Evolutionary conservation across 2,888 invertebrate species (phyloP).

Genomic region (Baronia brevicornis): DNA sequence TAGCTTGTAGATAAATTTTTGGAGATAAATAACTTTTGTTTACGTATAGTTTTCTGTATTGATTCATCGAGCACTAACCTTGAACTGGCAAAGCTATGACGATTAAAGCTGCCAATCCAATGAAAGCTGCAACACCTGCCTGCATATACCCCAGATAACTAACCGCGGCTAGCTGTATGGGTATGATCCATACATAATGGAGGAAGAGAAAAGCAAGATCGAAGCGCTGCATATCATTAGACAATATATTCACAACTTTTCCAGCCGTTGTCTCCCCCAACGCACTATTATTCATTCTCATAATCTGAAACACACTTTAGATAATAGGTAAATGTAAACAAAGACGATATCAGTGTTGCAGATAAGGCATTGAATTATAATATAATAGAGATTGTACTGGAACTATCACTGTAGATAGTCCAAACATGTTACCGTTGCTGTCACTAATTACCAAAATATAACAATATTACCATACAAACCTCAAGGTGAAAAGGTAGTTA

Average conservation of each 20-base stretch:
- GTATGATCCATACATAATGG: slow-evolving; percentile 89
- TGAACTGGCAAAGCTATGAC: slow-evolving; percentile 85
- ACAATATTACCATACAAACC: too few relatives aligned
- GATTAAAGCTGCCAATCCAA: slow-evolving; percentile 80
- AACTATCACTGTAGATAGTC: too few relatives aligned
- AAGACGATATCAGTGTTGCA: not conserved
- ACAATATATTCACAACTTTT: slow-evolving; percentile 90
- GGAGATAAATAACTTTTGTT: too few relatives aligned
- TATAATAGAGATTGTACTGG: too few relatives aligned
- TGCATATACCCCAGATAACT: slow-evolving; percentile 81
- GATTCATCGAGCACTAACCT: too few relatives aligned
- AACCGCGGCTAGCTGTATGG: slow-evolving; percentile 78
- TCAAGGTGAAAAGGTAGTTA: too few relatives aligned
- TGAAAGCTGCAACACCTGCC: slow-evolving; percentile 78
- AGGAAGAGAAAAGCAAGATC: slow-evolving; percentile 84
- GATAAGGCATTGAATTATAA: too few relatives aligned
- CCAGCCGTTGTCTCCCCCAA: slow-evolving; percentile 89
- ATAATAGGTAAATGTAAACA: slow-evolving; percentile 2
- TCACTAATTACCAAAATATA: too few relatives aligned
- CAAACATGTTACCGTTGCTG: too few relatives aligned
- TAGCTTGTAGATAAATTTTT: too few relatives aligned
- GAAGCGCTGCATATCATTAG: slow-evolving; percentile 91
- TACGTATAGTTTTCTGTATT: too few relatives aligned
- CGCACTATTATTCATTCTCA: slow-evolving; percentile 73
- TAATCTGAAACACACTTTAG: slow-evolving; percentile 37